Percentiles rank a stretch among this genome's conserved stretches.
Evolutionary conservation across 2,113 vertebrate genomes (phyloP).

Genomic region (Paradoxurus hermaphroditus): DNA sequence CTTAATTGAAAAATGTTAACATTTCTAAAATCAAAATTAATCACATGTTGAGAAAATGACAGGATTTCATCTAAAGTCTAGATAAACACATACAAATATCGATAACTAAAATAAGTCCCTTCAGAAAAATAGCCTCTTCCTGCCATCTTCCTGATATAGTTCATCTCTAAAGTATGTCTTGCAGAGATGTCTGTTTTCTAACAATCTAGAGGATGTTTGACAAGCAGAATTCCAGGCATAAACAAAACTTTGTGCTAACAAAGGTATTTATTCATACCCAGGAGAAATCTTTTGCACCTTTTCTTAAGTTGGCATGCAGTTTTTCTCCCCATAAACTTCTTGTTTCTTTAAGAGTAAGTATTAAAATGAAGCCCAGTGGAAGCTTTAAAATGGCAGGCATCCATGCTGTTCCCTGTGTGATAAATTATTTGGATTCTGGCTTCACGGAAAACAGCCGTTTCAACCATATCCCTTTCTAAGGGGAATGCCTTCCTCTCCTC

Average conservation of each 20-base stretch:
- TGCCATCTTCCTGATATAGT: neutral
- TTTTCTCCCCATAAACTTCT: conserved; percentile 1
- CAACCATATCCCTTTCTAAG: neutral
- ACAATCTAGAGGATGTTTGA: neutral
- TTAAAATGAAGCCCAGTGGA: conserved; percentile 44
- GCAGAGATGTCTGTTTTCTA: conserved; percentile 9
- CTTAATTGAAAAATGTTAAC: neutral
- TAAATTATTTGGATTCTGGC: conserved; percentile 4
- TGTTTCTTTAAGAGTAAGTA: conserved; percentile 29
- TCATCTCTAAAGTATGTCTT: conserved; percentile 31
- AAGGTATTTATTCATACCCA: conserved; percentile 10
- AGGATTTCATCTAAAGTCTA: conserved; percentile 35
- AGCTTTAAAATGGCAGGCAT: conserved; percentile 8
- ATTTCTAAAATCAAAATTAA: conserved; percentile 35
- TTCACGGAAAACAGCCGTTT: conserved; percentile 1
- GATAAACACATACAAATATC: neutral
- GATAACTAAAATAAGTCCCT: neutral
- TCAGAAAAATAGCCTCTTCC: neutral
- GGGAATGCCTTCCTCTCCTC: neutral
- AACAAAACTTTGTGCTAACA: conserved; percentile 40
- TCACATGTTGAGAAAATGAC: neutral
- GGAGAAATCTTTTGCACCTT: conserved; percentile 10
- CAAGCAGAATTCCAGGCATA: conserved; percentile 49
- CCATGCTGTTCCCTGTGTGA: neutral
- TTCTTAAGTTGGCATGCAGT: neutral